These are phyloP conservation scores for Aeoliscus strigatus DNA, from an alignment of 2,797 vertebrate genomes.

Conservation along the genomic window DNA sequence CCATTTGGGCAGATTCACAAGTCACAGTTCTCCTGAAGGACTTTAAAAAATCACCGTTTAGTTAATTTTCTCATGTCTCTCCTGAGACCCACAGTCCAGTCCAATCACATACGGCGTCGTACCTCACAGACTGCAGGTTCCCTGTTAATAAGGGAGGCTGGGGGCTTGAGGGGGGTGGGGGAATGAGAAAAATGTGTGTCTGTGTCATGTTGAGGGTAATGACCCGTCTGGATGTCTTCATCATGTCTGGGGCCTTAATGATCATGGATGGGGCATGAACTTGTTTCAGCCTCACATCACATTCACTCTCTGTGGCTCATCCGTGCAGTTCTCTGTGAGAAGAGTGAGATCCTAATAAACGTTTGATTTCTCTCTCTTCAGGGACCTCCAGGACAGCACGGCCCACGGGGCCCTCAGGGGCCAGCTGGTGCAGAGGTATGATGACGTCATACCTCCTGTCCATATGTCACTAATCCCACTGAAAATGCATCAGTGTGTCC, in stretches of 20 bases:
- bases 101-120: slow-evolving; percentile 45
- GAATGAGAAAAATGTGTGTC: slow-evolving; percentile 34
- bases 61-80: slow-evolving; percentile 60
- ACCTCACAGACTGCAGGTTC: slow-evolving; percentile 50
- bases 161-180: slow-evolving; percentile 10
- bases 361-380: slow-evolving; percentile 55
- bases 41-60: slow-evolving; percentile 56
- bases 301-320: slow-evolving; percentile 30
- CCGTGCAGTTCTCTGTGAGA: slow-evolving; percentile 3
- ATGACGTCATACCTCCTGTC: neutral
- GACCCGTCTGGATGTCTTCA: slow-evolving; percentile 67
- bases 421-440: slow-evolving; percentile 82
- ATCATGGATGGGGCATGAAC: slow-evolving; percentile 49
- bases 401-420: slow-evolving; percentile 84
- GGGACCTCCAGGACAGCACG: slow-evolving; percentile 87
- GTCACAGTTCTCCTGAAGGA: slow-evolving; percentile 49
- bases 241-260: slow-evolving; percentile 57
- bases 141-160: slow-evolving; percentile 53
- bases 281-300: slow-evolving; percentile 21
- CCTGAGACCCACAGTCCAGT: slow-evolving; percentile 50
- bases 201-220: slow-evolving; percentile 64
- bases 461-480: too few species aligned
- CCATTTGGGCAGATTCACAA: slow-evolving; percentile 53
- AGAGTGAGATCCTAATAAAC: slow-evolving; percentile 16
- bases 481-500: too few species aligned